Percentiles rank a stretch among this genome's conserved stretches.
Evolutionary conservation across 2,888 invertebrate species (phyloP).

Genomic region (Drosophila demipolita): DNA sequence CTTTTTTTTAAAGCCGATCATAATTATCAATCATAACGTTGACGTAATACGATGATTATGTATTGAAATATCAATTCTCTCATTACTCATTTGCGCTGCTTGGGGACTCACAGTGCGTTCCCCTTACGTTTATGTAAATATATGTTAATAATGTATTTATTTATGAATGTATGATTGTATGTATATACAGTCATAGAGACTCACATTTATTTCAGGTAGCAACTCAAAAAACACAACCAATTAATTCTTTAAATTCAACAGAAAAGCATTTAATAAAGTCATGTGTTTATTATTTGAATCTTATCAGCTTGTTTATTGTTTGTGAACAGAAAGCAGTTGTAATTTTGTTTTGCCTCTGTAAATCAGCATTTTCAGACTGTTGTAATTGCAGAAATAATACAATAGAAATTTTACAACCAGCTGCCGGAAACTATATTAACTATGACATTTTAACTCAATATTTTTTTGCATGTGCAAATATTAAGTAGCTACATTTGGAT

Average conservation of each 20-base stretch:
- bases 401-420: neutral
- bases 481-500: neutral
- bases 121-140: neutral
- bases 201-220: neutral
- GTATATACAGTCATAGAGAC: neutral
- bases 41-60: slow-evolving; percentile 67
- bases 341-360: neutral
- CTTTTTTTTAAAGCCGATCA: slow-evolving; percentile 25
- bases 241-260: slow-evolving; percentile 39
- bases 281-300: slow-evolving; percentile 32
- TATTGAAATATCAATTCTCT: slow-evolving; percentile 47
- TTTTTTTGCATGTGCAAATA: neutral
- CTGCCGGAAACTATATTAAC: neutral
- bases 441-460: neutral
- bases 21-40: slow-evolving; percentile 55
- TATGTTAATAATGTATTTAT: neutral
- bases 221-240: slow-evolving; percentile 39
- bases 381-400: neutral
- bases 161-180: neutral
- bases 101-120: slow-evolving; percentile 10
- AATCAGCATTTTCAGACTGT: slow-evolving; percentile 8
- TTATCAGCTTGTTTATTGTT: slow-evolving; percentile 50
- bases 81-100: slow-evolving; percentile 12
- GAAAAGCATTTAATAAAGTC: slow-evolving; percentile 39
- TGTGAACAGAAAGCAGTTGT: neutral